Percentiles rank a stretch among this genome's conserved stretches.
Evolutionary conservation across 1,140 invertebrate genomes (phyloP).

Genomic region (Polypedilum vanderplanki): DNA sequence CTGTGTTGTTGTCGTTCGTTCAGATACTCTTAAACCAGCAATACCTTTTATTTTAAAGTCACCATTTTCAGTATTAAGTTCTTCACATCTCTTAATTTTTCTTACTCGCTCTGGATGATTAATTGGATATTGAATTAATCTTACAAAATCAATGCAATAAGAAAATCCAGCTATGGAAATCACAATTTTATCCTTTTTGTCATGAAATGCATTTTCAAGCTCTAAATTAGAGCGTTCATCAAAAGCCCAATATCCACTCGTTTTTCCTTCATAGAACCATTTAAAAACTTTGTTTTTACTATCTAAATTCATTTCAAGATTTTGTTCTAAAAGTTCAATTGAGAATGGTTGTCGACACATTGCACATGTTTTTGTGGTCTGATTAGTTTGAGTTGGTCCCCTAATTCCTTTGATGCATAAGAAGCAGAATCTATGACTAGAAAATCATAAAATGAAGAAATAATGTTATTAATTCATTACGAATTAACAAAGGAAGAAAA

Average conservation of each 20-base stretch:
- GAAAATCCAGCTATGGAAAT: neutral
- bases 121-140: neutral
- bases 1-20: neutral
- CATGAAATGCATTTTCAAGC: neutral
- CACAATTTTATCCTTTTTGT: neutral
- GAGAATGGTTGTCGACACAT: constrained; percentile 4
- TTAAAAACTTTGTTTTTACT: neutral
- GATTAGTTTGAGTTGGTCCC: neutral
- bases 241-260: neutral
- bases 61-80: neutral
- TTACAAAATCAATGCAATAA: neutral
- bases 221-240: neutral
- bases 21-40: neutral
- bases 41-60: constrained; percentile 7
- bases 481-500: neutral
- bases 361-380: neutral
- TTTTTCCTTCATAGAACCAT: neutral
- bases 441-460: neutral
- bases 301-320: neutral
- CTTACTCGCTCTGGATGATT: neutral
- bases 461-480: neutral
- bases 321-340: neutral
- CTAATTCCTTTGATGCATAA: neutral
- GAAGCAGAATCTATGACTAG: neutral
- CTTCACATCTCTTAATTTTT: neutral